Percentiles rank a stretch among this genome's conserved stretches.
phyloP scores from a whole-genome alignment of 2,888 invertebrate genomes.

The Aricia artaxerxes region DNA sequence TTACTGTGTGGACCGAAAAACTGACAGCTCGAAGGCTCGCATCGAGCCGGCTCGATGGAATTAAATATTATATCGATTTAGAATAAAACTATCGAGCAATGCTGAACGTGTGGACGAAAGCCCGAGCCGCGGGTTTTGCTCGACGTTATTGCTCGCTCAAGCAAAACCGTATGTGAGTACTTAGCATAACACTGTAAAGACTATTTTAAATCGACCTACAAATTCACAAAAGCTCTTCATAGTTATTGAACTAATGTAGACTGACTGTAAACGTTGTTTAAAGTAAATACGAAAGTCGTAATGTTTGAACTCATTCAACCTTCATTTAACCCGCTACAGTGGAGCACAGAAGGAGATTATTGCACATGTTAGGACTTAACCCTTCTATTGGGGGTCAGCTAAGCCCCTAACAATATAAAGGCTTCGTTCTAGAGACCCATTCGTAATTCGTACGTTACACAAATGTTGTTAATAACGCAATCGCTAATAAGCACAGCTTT shows the following conservation, averaged over 20 bases:
- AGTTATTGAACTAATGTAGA: background rate
- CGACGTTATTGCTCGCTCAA: too few species aligned
- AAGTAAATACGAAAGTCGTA: background rate
- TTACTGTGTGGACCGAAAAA: too few species aligned
- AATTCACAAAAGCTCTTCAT: too few species aligned
- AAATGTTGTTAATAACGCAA: conserved; percentile 6
- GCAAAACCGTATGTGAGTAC: too few species aligned
- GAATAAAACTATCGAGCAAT: too few species aligned
- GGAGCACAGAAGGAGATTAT: conserved; percentile 21
- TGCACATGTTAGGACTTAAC: conserved; percentile 20
- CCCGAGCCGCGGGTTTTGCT: too few species aligned
- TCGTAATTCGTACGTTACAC: background rate
- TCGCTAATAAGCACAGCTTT: background rate
- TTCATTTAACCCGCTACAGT: background rate
- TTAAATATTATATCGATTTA: too few species aligned
- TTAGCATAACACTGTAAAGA: too few species aligned
- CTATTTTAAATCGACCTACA: background rate
- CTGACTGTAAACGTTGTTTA: background rate
- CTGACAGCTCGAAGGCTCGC: too few species aligned
- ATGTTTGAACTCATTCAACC: background rate
- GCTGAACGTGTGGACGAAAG: too few species aligned
- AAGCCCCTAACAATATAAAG: conserved; percentile 21
- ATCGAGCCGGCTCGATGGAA: too few species aligned
- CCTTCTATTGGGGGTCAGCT: conserved; percentile 25
- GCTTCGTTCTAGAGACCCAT: background rate